Evolutionary conservation across 2,113 vertebrate species (phyloP).

Genomic region (Pitta sordida): DNA sequence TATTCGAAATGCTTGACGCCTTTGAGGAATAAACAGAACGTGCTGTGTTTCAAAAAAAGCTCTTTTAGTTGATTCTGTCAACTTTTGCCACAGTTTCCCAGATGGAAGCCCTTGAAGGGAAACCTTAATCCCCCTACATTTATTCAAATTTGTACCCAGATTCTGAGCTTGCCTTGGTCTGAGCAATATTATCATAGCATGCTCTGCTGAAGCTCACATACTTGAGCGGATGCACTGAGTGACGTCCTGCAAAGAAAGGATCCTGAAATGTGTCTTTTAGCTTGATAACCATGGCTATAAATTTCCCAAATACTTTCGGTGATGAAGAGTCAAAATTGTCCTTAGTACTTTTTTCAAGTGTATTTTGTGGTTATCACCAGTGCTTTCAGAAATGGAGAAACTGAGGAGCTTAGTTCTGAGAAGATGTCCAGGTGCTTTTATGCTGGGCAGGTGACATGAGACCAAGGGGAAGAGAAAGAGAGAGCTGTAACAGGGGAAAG

Average conservation of each 20-base stretch:
- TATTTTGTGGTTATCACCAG: background rate
- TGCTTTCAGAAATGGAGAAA: background rate
- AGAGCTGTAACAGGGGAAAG: background rate
- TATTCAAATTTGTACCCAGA: background rate
- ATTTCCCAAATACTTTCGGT: background rate
- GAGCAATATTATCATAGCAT: fast-evolving
- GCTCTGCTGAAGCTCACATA: background rate
- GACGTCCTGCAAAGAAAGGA: background rate
- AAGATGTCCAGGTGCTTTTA: background rate
- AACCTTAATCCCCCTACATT: background rate
- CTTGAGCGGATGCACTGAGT: background rate
- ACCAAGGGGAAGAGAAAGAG: background rate
- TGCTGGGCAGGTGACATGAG: fast-evolving
- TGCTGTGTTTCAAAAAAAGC: background rate
- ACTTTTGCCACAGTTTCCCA: background rate
- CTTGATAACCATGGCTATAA: background rate
- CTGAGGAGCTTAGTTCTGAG: background rate
- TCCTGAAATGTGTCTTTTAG: background rate
- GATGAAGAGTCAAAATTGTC: background rate
- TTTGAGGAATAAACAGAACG: background rate
- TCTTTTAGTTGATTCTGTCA: background rate
- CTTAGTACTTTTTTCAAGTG: background rate
- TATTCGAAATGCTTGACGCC: background rate
- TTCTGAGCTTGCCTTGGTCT: background rate
- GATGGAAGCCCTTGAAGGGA: background rate